Evolutionary conservation across 2,888 invertebrate genomes (phyloP), one percentile per base, ranked within the genome.

Genomic region (Chironomus riparius): DNA sequence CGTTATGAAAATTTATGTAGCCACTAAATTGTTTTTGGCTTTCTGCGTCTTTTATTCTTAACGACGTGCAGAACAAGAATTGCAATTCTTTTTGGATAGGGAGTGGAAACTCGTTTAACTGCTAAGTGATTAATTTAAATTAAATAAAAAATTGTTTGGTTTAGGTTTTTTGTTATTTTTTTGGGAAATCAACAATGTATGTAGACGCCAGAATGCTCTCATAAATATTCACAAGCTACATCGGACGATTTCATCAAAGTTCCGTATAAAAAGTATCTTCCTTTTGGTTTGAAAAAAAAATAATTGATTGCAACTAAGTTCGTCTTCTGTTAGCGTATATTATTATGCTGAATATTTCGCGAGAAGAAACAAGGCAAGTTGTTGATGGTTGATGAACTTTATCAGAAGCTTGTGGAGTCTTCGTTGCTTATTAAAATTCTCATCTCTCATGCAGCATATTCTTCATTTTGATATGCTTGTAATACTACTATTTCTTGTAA

Each of bases 371-470:
- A 38, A 50, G 13, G 56, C 56, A 56, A 56, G 21, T 47, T 56
- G 28, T 6, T 47, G 74, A 74, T 21, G 72, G 72, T 38, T 73
- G 68, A 74, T 56, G 61, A 71, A 71, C 71, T 47, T 68, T 68
- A 68, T 68, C 70, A 48, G 61, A 56, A 56, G 10, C 21, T 72
- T 74, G 48, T 12, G 22, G 21, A 24, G 18, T 48, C 7, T 50
- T 61, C n/a, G 22, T 10, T 50, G 71, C 56, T 71, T 56, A 71
- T 71, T 71, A 71, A 56, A 48, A 68, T 22, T 65, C 65, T 65
- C 21, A 22, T 65, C 22, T 65, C 65, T 56, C 15, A 56, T 15
- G n/a, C 56, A 56, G 56, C 18, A 18, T 15, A 56, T 18, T 56
- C 65, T 38, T 65, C 24, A 21, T 21, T 22, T 65, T 65, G 65